Evolutionary conservation across 2,113 vertebrate species (phyloP).

Genomic region (Chlorodrepanis virens): DNA sequence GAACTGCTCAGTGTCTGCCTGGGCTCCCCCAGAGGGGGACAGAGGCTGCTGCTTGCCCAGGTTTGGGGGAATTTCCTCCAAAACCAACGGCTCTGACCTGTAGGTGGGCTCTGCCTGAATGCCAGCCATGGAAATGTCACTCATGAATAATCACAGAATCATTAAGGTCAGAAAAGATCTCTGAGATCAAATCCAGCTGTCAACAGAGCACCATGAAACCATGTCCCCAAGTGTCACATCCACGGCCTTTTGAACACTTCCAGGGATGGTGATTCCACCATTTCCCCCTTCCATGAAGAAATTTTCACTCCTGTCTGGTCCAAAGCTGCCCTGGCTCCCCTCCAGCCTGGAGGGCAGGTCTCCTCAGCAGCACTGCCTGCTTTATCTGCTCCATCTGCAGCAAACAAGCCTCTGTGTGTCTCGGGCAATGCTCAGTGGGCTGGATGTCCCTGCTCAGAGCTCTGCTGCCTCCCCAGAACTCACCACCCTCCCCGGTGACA

Average conservation of each 20-base stretch:
- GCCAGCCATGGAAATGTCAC: background rate
- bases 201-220: background rate
- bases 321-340: background rate
- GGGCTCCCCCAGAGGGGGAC: background rate
- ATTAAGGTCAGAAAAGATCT: background rate
- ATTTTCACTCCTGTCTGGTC: no score
- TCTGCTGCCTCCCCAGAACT: background rate
- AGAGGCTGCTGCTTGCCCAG: background rate
- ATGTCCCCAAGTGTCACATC: background rate
- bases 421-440: background rate
- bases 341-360: background rate
- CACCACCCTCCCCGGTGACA: background rate
- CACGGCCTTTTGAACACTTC: background rate
- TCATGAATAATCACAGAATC: background rate
- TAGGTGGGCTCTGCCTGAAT: background rate
- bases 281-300: background rate
- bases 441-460: background rate
- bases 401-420: background rate
- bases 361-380: background rate
- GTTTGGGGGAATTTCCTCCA: background rate
- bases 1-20: fast-evolving
- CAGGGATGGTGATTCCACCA: background rate
- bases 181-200: background rate
- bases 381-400: background rate
- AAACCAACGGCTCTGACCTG: fast-evolving